Evolutionary conservation across 2,888 invertebrate species (phyloP), one percentile per base, ranked within the genome.

Genomic region (Trilocha varians): DNA sequence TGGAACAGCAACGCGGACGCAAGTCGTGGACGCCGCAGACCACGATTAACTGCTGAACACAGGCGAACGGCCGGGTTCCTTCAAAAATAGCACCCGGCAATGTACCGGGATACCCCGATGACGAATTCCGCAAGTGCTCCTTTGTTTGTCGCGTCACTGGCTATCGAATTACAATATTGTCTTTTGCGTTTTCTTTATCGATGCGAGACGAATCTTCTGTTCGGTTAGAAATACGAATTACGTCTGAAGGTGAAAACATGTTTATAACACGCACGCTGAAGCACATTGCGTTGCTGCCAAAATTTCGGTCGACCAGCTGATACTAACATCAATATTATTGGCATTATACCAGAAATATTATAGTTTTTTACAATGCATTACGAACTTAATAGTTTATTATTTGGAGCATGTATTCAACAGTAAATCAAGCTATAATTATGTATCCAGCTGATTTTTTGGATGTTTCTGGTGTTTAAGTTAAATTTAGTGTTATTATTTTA

Each of bases 1-100:
- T 70, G 70, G 68, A 70, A 54, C 53, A 54, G 44, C 55, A 55
- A 60, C 72, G 72, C 67, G 67, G 61, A 63, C 74, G 70, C 75
- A 66, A 64, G 65, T 62, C 62, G 65, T 65, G 73, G 64, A 66
- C 71, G 71, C 62, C 68, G 62, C 68, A 57, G 57, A 78, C 79
- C 75, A 69, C 78, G 67, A 65, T 69, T 55, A 60, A 67, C 62
- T 76, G 76, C 78, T 76, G 66, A 66, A 60, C 59, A 67, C 67
- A 70, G 78, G 76, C 77, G 70, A 76, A 78, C 74, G 79, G 64
- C 78, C 77, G 78, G 68, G 64, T 65, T 66, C 55, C 56, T 71
- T 73, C 82, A 52, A 70, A 85, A 85, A 85, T 85, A 85, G 78
- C 78, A 74, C 77, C 82, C 83, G 82, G 80, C 78, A 79, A 74